Evolutionary conservation across 2,113 vertebrate species (phyloP).

Genomic region (Pedetes capensis): DNA sequence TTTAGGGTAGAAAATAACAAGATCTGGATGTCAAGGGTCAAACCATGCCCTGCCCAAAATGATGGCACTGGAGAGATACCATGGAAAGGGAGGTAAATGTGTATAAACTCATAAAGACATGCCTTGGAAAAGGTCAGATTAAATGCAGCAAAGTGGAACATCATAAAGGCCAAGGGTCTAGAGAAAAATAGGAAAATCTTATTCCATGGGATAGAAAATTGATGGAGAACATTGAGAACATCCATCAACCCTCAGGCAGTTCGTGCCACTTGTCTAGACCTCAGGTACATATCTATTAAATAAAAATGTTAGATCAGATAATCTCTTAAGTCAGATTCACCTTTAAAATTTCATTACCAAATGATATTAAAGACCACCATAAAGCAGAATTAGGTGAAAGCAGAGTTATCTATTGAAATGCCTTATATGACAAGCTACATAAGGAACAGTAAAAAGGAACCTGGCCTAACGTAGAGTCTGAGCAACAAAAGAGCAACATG

Average conservation of each 20-base stretch:
- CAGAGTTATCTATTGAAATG: background rate
- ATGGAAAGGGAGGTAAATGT: background rate
- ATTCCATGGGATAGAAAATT: background rate
- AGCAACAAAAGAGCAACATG: background rate
- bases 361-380: background rate
- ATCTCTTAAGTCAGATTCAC: background rate
- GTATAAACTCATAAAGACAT: background rate
- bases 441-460: background rate
- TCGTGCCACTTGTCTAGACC: background rate
- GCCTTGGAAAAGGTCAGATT: background rate
- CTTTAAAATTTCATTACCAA: background rate
- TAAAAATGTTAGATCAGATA: background rate
- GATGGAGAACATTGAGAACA: background rate
- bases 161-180: background rate
- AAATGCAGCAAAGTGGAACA: background rate
- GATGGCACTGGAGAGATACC: background rate
- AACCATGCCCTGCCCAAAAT: background rate
- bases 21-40: background rate
- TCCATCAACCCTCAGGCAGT: background rate
- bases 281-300: background rate
- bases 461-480: background rate
- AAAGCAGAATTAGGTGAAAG: background rate
- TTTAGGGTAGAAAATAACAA: constrained; percentile 3
- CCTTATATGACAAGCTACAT: background rate
- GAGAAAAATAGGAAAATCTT: background rate